phyloP scores from a whole-genome alignment of 2,113 vertebrate genomes.

The Triplophysa rosa region DNA sequence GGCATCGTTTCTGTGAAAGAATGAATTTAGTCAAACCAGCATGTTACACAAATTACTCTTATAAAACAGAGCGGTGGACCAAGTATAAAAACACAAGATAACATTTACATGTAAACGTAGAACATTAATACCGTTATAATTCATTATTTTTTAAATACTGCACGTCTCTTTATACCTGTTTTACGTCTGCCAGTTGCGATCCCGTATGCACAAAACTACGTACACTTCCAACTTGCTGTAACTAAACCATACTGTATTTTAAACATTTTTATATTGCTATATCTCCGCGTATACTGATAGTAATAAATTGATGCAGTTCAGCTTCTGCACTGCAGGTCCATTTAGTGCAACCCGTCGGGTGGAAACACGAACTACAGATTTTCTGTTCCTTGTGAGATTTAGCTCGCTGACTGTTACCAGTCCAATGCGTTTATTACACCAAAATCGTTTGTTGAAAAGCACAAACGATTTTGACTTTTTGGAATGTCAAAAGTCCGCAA shows the following conservation, averaged over 20 bases:
- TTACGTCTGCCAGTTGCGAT: not conserved
- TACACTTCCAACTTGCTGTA: not conserved
- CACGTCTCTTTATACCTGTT: not conserved
- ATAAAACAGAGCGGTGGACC: not conserved
- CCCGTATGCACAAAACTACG: not conserved
- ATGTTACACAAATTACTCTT: too few species aligned
- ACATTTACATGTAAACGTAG: too few species aligned
- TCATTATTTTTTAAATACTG: not conserved
- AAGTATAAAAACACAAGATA: not conserved
- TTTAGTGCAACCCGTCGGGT: not conserved
- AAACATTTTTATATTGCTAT: not conserved
- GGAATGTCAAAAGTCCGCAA: not conserved
- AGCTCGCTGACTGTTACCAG: not conserved
- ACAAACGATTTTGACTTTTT: too few species aligned
- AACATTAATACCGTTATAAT: too few species aligned
- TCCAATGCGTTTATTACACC: not conserved
- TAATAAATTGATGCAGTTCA: not conserved
- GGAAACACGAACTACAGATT: constrained; percentile 5
- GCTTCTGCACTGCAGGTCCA: not conserved
- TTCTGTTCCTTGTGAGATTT: constrained; percentile 2
- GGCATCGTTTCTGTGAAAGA: constrained; percentile 67
- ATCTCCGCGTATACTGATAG: too few species aligned
- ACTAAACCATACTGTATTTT: not conserved
- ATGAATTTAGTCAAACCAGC: not conserved
- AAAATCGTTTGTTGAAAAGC: not conserved